These are phyloP conservation scores for Poecilia gillii DNA, from an alignment of 2,797 vertebrate species.

Conservation along the genomic window DNA sequence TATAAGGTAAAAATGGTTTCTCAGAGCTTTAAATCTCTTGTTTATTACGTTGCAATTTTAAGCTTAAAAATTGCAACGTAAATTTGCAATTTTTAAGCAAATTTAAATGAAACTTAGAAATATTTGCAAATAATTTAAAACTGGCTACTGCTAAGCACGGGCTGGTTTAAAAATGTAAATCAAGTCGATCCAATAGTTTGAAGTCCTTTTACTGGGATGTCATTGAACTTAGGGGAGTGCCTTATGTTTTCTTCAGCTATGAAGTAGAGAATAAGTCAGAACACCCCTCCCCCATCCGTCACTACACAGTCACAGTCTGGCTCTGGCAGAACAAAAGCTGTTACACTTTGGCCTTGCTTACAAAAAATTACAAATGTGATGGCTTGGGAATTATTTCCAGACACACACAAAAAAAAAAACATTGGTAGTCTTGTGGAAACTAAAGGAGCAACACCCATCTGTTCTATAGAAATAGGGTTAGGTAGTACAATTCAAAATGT, in stretches of 20 bases:
- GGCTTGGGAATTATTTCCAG: neutral
- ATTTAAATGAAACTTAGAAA: neutral
- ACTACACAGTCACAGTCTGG: neutral
- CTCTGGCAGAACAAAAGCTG: neutral
- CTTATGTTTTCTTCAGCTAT: neutral
- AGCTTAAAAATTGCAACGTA: neutral
- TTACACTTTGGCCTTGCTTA: neutral
- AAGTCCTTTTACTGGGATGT: neutral
- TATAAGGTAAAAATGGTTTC: constrained; percentile 12
- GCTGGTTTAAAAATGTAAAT: neutral
- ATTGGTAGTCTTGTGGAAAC: neutral
- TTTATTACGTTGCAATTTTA: constrained; percentile 45
- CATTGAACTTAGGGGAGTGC: neutral
- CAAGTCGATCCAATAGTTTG: neutral
- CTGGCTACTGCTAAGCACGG: neutral
- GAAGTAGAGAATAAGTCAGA: neutral
- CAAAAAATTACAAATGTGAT: neutral
- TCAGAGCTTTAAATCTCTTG: constrained; percentile 39
- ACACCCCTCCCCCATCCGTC: neutral
- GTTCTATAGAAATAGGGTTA: neutral
- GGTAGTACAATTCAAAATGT: neutral
- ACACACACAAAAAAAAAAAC: neutral
- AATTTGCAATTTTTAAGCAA: too few relatives aligned
- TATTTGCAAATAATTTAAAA: neutral
- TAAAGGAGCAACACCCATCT: too few relatives aligned